Base-by-base conservation (phyloP, 2,797 vertebrate genomes). In the Darevskia mixta region DNA sequence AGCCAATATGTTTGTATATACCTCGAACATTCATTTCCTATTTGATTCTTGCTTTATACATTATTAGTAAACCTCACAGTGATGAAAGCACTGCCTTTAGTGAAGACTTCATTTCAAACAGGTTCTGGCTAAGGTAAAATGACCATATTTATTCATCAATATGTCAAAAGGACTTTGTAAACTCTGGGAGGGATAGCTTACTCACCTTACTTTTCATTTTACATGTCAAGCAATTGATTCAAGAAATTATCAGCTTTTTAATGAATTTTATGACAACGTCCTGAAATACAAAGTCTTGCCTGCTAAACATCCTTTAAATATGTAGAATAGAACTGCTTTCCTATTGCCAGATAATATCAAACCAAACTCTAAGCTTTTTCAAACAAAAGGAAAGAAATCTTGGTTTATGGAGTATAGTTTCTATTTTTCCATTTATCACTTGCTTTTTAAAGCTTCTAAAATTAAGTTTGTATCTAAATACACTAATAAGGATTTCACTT, bases 121-220 rank as follows among this genome's bases (percentile, higher is more conserved):
- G 27, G 86, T 71, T 11, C 77, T 93, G 75, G 91, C 11, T 27
- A 89, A 91, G 77, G n/a, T 90, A 83, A 95, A 88, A 38, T 79
- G 88, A 71, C 38, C 3, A 86, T 8, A 35, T 15, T 58, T 66
- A 69, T 71, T 76, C 1, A 89, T 23, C 0, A 0, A 91, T 0
- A 90, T 67, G 18, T 5, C 75, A 77, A 38, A 88, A 17, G 18
- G 1, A 49, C 3, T 61, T 87, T 41, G 3, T 1, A 35, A 83
- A 85, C 67, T 66, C 89, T 35, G 35, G 58, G 35, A 69, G 15
- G 27, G 58, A 86, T 15, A 35, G 64, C 13, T 3, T 75, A 1
- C 0, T 13, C 7, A 5, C 25, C 23, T 45, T 85, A 49, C 13
- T 55, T 55, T 55, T 55, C 61, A 85, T 3, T 58, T 92, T 89